phyloP scores from a whole-genome alignment of 2,888 invertebrate species.

The Drosophila rubida region DNA sequence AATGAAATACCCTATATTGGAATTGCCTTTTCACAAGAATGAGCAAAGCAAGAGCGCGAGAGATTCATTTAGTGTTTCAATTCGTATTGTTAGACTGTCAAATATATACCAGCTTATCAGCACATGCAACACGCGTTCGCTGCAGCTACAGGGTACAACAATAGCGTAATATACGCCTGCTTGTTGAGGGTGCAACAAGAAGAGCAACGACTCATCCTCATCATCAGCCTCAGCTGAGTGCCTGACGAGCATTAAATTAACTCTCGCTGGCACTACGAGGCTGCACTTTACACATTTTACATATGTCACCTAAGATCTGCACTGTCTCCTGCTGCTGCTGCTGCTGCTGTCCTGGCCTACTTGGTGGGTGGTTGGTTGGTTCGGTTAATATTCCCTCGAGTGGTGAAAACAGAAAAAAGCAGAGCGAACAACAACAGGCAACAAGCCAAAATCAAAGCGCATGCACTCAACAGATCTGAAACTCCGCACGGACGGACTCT shows the following conservation, averaged over 20 bases:
- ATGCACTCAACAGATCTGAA: constrained; percentile 75
- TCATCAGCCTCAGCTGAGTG: constrained; percentile 15
- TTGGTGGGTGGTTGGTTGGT: constrained; percentile 52
- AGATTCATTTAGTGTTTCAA: too few species aligned
- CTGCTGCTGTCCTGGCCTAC: constrained; percentile 5
- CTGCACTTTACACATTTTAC: constrained; percentile 84
- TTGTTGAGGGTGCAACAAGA: constrained; percentile 44
- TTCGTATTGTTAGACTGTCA: too few species aligned
- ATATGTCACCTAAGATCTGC: constrained; percentile 78
- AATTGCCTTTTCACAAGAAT: too few species aligned
- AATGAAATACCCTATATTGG: too few species aligned
- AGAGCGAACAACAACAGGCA: constrained; percentile 21
- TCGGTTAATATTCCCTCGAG: constrained; percentile 62
- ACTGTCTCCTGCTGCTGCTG: background rate
- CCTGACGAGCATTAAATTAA: constrained; percentile 80
- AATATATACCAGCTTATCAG: too few species aligned
- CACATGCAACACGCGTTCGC: too few species aligned
- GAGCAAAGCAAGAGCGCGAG: too few species aligned
- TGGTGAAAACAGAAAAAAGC: constrained; percentile 22
- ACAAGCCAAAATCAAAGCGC: constrained; percentile 67
- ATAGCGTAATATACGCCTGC: background rate
- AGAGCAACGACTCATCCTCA: constrained; percentile 20
- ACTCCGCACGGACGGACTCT: constrained; percentile 67
- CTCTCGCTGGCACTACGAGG: constrained; percentile 67
- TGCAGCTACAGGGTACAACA: constrained; percentile 5